These are phyloP conservation scores for Dromius quadrimaculatus DNA, from an alignment of 2,888 invertebrate genomes.

Conservation along the genomic window DNA sequence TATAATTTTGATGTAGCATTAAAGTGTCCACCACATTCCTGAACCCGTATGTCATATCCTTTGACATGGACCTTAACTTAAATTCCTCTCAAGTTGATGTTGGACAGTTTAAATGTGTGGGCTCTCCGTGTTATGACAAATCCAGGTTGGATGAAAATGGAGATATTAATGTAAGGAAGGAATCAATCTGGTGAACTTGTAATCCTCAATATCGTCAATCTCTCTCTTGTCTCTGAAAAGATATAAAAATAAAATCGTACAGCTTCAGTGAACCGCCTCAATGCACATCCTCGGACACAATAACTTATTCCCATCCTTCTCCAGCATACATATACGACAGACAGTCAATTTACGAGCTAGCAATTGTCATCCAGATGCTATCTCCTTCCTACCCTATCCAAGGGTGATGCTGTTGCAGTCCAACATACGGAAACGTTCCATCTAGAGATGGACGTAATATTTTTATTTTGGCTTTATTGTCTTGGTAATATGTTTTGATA, in stretches of 20 bases:
- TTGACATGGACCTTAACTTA: not conserved
- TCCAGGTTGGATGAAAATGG: not conserved
- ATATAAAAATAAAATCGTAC: slow-evolving; percentile 34
- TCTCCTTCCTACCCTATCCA: slow-evolving; percentile 13
- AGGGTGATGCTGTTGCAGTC: not conserved
- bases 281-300: slow-evolving; percentile 29
- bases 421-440: not conserved
- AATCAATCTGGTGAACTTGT: not conserved
- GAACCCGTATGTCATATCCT: not conserved
- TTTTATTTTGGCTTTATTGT: slow-evolving; percentile 34
- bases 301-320: slow-evolving; percentile 16
- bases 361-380: slow-evolving; percentile 41
- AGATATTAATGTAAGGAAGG: not conserved
- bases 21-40: not conserved
- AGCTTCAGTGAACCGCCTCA: slow-evolving; percentile 30
- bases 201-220: not conserved
- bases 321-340: slow-evolving; percentile 27
- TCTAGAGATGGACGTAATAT: slow-evolving; percentile 22
- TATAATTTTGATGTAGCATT: not conserved
- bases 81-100: too few relatives aligned
- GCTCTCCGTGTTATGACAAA: not conserved
- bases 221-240: slow-evolving; percentile 4
- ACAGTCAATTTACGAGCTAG: slow-evolving; percentile 49
- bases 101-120: too few relatives aligned
- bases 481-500: slow-evolving; percentile 31